These are phyloP conservation scores for Drosophila busckii DNA, from an alignment of 1,140 invertebrate genomes.

Conservation along the genomic window DNA sequence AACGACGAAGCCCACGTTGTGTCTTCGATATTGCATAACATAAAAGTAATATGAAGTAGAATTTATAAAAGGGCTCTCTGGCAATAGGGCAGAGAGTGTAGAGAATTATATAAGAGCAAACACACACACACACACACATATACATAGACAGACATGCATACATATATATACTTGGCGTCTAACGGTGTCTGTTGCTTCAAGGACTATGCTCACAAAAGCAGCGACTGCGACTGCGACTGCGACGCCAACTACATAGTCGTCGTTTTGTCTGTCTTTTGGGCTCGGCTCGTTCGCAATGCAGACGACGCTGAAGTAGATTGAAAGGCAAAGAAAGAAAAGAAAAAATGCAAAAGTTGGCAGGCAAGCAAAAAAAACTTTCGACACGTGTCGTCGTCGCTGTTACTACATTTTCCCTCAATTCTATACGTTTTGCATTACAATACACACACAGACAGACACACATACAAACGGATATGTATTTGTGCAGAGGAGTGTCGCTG, in stretches of 20 bases:
- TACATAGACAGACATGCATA: not conserved
- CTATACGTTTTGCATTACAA: conserved; percentile 7
- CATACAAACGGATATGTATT: too few species aligned
- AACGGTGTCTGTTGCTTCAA: conserved; percentile 72
- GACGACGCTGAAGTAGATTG: not conserved
- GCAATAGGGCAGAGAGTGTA: too few species aligned
- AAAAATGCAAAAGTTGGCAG: conserved; percentile 4
- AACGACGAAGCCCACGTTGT: too few species aligned
- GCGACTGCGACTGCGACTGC: conserved; percentile 9
- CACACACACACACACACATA: conserved; percentile 28
- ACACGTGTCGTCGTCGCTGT: conserved; percentile 28
- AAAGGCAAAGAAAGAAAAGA: not conserved
- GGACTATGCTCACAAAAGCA: conserved; percentile 47
- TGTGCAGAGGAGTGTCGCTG: too few species aligned
- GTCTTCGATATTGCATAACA: too few species aligned
- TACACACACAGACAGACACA: not conserved
- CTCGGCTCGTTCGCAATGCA: conserved; percentile 12
- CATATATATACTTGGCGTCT: too few species aligned
- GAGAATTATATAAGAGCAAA: too few species aligned
- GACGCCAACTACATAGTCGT: not conserved
- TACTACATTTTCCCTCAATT: not conserved
- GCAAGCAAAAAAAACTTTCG: conserved; percentile 31
- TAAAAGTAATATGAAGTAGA: too few species aligned
- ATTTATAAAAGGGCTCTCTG: too few species aligned
- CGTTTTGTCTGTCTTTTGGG: not conserved